These are phyloP conservation scores for Plectus sambesii DNA, from an alignment of 1,140 invertebrate genomes.

Conservation along the genomic window DNA sequence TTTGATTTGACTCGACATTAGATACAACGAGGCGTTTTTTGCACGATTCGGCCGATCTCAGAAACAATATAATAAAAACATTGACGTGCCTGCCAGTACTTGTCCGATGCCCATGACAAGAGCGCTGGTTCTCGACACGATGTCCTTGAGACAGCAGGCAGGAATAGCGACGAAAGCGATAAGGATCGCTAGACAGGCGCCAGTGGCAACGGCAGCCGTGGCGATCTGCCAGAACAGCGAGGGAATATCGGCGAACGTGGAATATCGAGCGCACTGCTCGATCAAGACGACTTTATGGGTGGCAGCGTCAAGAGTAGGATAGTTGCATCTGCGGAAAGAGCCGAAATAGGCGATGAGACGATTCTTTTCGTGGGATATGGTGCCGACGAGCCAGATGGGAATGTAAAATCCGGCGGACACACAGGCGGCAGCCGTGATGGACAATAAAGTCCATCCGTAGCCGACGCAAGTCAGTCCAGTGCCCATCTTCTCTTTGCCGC, in stretches of 20 bases:
- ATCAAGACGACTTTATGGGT: no score
- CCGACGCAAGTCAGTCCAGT: constrained; percentile 32
- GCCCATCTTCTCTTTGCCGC: no score
- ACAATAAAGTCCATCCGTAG: constrained; percentile 40
- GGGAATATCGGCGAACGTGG: constrained; percentile 59
- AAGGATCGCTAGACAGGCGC: constrained; percentile 55
- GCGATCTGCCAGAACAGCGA: constrained; percentile 60
- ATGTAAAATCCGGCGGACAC: constrained; percentile 43
- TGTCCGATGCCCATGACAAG: constrained; percentile 56
- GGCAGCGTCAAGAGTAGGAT: constrained; percentile 26
- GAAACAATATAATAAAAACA: no score
- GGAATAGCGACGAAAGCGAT: constrained; percentile 56
- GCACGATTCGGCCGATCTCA: no score
- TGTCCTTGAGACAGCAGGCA: constrained; percentile 56
- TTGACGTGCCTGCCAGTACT: constrained; percentile 56
- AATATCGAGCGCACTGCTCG: constrained; percentile 59
- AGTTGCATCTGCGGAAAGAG: constrained; percentile 45
- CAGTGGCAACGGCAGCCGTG: constrained; percentile 56
- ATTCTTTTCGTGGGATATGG: neutral
- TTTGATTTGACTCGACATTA: no score
- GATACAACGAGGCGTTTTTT: no score
- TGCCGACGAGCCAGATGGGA: constrained; percentile 45
- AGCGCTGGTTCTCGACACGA: constrained; percentile 54
- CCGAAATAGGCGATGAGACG: constrained; percentile 33
- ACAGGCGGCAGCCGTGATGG: constrained; percentile 32